Evolutionary conservation across 2,113 vertebrate species (phyloP).

Genomic region (Dissostichus mawsoni): DNA sequence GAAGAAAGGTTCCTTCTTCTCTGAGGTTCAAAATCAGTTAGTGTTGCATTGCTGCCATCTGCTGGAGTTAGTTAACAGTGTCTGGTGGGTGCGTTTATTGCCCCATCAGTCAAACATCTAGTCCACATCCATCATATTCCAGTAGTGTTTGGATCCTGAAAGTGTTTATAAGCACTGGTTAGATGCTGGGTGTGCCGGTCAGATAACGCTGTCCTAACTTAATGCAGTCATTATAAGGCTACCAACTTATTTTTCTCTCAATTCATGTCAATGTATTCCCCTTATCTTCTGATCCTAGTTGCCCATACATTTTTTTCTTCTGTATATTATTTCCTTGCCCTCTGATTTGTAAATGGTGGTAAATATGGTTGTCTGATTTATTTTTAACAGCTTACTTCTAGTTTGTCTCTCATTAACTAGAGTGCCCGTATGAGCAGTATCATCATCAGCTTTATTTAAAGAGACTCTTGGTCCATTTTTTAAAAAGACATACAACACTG

Average conservation of each 20-base stretch:
- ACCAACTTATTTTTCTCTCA: background rate
- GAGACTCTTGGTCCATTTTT: too few relatives aligned
- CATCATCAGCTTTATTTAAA: too few relatives aligned
- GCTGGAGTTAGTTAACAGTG: background rate
- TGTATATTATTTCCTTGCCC: background rate
- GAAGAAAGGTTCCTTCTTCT: slow-evolving; percentile 34
- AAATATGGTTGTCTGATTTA: background rate
- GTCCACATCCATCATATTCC: background rate
- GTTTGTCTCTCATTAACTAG: background rate
- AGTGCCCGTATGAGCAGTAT: background rate
- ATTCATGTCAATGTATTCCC: background rate
- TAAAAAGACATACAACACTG: too few relatives aligned
- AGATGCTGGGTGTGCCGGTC: background rate
- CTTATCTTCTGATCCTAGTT: background rate
- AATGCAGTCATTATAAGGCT: background rate
- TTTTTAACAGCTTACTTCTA: background rate
- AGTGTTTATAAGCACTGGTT: too few relatives aligned
- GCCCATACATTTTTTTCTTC: too few relatives aligned
- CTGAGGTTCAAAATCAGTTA: background rate
- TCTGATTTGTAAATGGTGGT: background rate
- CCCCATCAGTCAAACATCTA: background rate
- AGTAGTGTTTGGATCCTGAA: background rate
- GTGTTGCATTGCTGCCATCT: background rate
- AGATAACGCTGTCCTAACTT: too few relatives aligned
- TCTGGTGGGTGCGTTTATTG: background rate